Conservation (phyloP, 2,113 vertebrate genomes). For the Passer montanus region DNA sequence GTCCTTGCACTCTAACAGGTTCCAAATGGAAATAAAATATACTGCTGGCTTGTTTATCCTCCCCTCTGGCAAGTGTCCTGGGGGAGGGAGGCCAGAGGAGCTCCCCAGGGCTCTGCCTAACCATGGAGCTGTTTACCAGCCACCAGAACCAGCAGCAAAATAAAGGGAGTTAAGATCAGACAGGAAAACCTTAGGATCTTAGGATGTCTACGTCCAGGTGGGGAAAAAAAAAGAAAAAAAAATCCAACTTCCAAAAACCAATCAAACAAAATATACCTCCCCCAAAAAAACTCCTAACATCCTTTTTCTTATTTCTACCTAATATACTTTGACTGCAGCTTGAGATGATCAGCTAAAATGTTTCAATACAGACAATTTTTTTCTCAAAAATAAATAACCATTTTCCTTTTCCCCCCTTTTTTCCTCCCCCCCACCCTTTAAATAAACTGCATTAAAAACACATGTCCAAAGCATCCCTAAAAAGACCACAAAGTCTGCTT, state of each 20-base stretch:
- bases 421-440: accelerated
- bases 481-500: neutral
- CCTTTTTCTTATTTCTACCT: neutral
- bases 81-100: conserved; percentile 64
- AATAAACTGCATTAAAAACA: neutral
- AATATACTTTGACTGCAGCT: neutral
- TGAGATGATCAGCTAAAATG: neutral
- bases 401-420: neutral
- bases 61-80: conserved; percentile 42
- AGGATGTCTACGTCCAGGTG: neutral
- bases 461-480: neutral
- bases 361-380: neutral
- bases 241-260: neutral
- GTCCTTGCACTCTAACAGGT: conserved; percentile 56
- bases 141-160: conserved; percentile 58
- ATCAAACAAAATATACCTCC: neutral
- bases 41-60: conserved; percentile 70
- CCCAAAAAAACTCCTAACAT: neutral
- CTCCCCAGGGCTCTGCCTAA: conserved; percentile 67
- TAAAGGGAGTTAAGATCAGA: neutral
- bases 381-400: neutral
- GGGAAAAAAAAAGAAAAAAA: too few relatives aligned
- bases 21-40: conserved; percentile 49
- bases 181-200: neutral
- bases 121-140: conserved; percentile 74